Evolutionary conservation across 2,113 vertebrate species (phyloP).

Genomic region (Phalacrocorax brasilianus): DNA sequence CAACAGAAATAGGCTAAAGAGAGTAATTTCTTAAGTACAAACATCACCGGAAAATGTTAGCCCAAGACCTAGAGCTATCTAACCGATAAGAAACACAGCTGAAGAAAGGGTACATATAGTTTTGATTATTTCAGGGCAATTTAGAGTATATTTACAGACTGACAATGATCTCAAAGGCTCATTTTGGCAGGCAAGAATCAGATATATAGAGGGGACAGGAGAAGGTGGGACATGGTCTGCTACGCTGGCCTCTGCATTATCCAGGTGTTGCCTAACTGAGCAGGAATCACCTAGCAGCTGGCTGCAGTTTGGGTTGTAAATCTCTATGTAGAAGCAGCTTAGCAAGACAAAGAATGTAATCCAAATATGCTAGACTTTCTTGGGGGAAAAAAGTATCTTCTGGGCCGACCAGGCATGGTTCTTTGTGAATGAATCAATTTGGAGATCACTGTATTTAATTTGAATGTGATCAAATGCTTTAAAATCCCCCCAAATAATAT

Average conservation of each 20-base stretch:
- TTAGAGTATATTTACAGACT: background rate
- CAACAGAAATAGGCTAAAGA: background rate
- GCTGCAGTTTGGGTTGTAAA: background rate
- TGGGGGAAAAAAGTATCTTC: background rate
- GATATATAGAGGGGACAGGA: background rate
- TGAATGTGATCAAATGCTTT: background rate
- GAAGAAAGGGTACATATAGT: background rate
- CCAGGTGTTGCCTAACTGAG: background rate
- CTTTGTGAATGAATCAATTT: background rate
- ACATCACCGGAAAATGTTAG: background rate
- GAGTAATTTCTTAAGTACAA: background rate
- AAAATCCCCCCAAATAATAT: background rate
- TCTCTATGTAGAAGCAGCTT: background rate
- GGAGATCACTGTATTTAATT: background rate
- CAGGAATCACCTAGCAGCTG: background rate
- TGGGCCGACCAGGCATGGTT: background rate
- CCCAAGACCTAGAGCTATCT: background rate
- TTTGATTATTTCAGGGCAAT: background rate
- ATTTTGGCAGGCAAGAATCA: background rate
- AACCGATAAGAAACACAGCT: background rate
- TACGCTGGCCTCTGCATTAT: background rate
- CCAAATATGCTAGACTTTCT: background rate
- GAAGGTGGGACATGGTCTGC: background rate
- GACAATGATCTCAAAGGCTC: background rate
- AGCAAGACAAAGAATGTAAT: background rate